These are phyloP conservation scores for Callaeas wilsoni DNA, from an alignment of 2,113 vertebrate species.

Conservation along the genomic window DNA sequence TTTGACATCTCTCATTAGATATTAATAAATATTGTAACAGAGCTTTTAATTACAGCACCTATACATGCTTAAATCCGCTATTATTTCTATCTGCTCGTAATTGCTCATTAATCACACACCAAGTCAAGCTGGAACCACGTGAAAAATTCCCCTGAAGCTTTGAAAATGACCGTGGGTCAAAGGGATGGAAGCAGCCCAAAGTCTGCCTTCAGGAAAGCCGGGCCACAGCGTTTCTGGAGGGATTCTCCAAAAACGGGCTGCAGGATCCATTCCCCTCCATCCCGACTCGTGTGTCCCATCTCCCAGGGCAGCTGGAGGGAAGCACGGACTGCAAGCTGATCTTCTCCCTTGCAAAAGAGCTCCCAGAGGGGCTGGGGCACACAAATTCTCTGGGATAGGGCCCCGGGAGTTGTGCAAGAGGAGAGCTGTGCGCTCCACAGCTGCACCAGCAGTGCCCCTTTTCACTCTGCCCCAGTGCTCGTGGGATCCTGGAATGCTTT, in stretches of 20 bases:
- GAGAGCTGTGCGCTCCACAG: neutral
- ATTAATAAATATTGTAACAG: neutral
- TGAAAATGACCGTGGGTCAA: neutral
- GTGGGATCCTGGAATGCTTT: neutral
- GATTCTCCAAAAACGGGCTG: neutral
- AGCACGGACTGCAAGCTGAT: neutral
- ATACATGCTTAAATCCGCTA: neutral
- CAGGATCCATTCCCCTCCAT: neutral
- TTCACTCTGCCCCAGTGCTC: neutral
- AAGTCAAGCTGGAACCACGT: neutral
- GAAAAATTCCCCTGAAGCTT: neutral
- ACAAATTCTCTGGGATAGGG: neutral
- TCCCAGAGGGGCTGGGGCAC: neutral
- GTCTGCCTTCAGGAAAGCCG: neutral
- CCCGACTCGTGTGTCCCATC: neutral
- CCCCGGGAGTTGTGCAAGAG: neutral
- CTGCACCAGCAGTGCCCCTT: too few species aligned
- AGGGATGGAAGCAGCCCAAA: neutral
- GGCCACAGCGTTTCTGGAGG: neutral
- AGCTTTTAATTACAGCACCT: neutral
- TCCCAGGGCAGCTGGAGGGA: neutral
- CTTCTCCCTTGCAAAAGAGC: neutral
- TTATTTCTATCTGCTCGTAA: neutral
- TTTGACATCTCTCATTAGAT: neutral
- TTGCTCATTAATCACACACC: neutral